Conservation (phyloP, 2,113 vertebrate genomes). For the Aphyosemion australe region DNA sequence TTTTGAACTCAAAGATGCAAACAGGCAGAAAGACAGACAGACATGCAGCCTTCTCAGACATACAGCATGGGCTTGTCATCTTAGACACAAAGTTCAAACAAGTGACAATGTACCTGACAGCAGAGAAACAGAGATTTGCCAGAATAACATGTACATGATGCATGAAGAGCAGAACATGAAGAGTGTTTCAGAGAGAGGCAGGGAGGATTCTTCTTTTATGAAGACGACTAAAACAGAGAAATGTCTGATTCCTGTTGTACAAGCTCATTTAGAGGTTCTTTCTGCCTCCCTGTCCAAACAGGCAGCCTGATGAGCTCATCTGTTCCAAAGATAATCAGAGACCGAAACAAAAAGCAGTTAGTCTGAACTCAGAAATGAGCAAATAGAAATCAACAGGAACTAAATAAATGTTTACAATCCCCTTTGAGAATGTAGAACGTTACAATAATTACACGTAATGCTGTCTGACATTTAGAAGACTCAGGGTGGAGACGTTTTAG, state of each 20-base stretch:
- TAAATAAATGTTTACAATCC: not conserved
- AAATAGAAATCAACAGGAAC: not conserved
- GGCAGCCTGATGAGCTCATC: not conserved
- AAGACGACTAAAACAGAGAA: not conserved
- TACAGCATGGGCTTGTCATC: conserved; percentile 6
- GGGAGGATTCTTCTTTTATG: conserved; percentile 2
- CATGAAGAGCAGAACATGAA: not conserved
- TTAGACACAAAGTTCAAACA: conserved; percentile 23
- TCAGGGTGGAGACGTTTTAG: conserved; percentile 15
- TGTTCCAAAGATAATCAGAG: not conserved
- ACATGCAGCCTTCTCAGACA: too few relatives aligned
- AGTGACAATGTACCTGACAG: conserved; percentile 24
- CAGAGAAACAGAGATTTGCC: conserved; percentile 8
- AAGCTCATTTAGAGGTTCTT: not conserved
- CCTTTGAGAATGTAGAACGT: not conserved
- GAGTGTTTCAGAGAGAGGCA: conserved; percentile 1
- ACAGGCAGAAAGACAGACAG: not conserved
- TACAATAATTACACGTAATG: conserved; percentile 32
- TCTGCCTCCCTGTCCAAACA: not conserved
- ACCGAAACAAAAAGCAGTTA: not conserved
- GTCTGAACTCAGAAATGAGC: too few relatives aligned
- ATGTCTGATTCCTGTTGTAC: not conserved
- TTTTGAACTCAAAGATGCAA: conserved; percentile 23
- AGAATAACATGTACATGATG: not conserved
- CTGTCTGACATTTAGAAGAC: conserved; percentile 36